A percentile compares a stretch with the other conserved stretches of the same genome.
Evolutionary conservation across 1,140 invertebrate species (phyloP).

Genomic region (Zaprionus africanus): DNA sequence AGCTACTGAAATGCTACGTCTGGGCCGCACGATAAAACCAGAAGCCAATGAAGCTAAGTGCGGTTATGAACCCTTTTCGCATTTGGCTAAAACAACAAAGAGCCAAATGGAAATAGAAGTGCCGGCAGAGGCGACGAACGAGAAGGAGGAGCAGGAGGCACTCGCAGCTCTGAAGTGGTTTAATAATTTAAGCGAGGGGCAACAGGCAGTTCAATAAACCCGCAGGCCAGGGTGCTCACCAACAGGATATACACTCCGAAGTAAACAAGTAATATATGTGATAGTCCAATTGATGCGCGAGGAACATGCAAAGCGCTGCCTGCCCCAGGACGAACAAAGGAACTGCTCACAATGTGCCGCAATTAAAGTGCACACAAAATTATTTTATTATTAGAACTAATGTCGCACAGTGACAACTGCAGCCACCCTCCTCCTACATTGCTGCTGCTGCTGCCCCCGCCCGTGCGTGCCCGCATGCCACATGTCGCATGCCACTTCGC

Average conservation of each 20-base stretch:
- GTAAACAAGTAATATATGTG: constrained; percentile 20
- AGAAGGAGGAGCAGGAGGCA: constrained; percentile 6
- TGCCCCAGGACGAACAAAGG: constrained; percentile 21
- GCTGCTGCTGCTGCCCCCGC: background rate
- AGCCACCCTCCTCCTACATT: constrained; percentile 17
- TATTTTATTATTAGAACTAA: constrained; percentile 74
- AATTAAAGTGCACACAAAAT: constrained; percentile 66
- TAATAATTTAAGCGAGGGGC: constrained; percentile 23
- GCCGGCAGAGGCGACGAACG: constrained; percentile 23
- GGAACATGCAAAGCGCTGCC: constrained; percentile 58
- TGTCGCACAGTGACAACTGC: constrained; percentile 61
- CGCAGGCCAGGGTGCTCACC: constrained; percentile 11
- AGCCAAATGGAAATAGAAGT: constrained; percentile 39
- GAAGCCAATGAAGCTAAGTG: constrained; percentile 80
- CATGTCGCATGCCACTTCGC: constrained; percentile 22
- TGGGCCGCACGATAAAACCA: constrained; percentile 77
- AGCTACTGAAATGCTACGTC: constrained; percentile 56
- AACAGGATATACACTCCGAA: constrained; percentile 5
- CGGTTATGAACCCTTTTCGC: constrained; percentile 81
- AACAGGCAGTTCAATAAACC: constrained; percentile 65
- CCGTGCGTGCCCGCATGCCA: constrained; percentile 52
- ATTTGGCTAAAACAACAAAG: constrained; percentile 68
- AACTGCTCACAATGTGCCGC: constrained; percentile 42
- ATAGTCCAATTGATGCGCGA: constrained; percentile 60
- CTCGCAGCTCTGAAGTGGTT: constrained; percentile 49